Evolutionary conservation across 2,888 invertebrate genomes (phyloP), one percentile per base, ranked within the genome.

Genomic region (Dryadula phaetusa): DNA sequence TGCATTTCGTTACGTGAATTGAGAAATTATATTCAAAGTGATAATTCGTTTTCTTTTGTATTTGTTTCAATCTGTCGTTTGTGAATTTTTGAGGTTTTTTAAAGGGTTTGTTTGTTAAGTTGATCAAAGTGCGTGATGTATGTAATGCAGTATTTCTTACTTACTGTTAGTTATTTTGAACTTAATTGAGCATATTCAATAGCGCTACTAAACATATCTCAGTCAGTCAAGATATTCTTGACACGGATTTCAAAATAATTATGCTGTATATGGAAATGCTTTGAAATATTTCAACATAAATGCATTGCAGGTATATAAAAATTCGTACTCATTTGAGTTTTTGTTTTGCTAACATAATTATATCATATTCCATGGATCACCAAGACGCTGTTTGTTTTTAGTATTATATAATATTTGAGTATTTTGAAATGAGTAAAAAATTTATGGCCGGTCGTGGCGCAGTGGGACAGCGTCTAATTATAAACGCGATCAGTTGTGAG

Each of bases 211-310:
- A 22, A 22, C 40, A 40, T 56, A 56, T 22, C 40, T 56, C 22
- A 40, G 40, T 40, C 14, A 16, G 56, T 56, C 56, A 56, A 40
- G 56, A 40, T 25, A 56, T 25, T 22, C 56, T 56, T 56, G 56
- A 56, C 56, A 56, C 40, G 56, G 56, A 56, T 56, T 56, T 56
- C 22, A 2, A 56, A 56, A 40, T 37, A 22, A 56, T 56, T 56
- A 40, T 56, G 5, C 34, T 54, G 3, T 37, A 37, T 20, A 20
- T 54, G 20, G 37, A 54, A 54, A 54, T 34, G 32, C 32, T 32
- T 34, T 53, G 40, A 56, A 37, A 22, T 34, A 54, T 54, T 37
- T 54, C 6, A 18, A 18, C 22, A n/a, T 37, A 37, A 18, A 49
- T 3, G 16, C n/a, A n/a, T 25, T 16, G 25, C n/a, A 47, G 14